Conservation (phyloP, 1,140 invertebrate genomes). For the Scaptomyza hsui region DNA sequence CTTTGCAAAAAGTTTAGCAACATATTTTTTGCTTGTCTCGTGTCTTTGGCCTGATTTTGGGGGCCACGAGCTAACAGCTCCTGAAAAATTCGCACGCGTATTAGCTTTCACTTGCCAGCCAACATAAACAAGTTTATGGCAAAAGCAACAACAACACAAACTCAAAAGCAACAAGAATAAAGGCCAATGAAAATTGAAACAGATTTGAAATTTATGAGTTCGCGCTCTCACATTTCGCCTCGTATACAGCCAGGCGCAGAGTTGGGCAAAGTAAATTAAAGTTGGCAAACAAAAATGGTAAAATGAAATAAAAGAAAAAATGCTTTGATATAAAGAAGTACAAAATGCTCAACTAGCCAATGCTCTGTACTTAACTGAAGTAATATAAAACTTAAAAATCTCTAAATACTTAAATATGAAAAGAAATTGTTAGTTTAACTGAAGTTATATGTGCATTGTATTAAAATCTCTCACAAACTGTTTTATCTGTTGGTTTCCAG, state of each 20-base stretch:
- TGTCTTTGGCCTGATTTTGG: conserved; percentile 4
- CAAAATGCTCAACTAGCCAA: not conserved
- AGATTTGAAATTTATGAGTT: conserved; percentile 77
- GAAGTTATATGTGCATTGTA: not conserved
- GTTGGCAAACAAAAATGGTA: conserved; percentile 56
- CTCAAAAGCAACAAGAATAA: conserved; percentile 19
- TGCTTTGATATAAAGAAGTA: not conserved
- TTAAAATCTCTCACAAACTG: not conserved
- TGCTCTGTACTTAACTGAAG: not conserved
- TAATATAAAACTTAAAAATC: not conserved
- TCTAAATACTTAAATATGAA: not conserved
- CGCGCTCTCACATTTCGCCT: conserved; percentile 33
- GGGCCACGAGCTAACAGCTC: conserved; percentile 40
- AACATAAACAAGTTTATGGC: conserved; percentile 70
- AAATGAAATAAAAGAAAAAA: conserved; percentile 41
- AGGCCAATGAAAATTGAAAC: conserved; percentile 63
- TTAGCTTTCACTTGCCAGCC: conserved; percentile 72
- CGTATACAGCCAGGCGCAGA: conserved; percentile 11
- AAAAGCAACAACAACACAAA: conserved; percentile 27
- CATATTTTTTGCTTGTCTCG: conserved; percentile 37
- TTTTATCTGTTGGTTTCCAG: not conserved
- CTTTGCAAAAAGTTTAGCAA: conserved; percentile 65
- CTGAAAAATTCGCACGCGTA: conserved; percentile 71
- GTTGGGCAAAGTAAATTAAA: conserved; percentile 63
- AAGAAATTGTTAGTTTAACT: too few relatives aligned